Conservation (phyloP, 2,888 invertebrate species). For the Drosophila maculinotata region DNA sequence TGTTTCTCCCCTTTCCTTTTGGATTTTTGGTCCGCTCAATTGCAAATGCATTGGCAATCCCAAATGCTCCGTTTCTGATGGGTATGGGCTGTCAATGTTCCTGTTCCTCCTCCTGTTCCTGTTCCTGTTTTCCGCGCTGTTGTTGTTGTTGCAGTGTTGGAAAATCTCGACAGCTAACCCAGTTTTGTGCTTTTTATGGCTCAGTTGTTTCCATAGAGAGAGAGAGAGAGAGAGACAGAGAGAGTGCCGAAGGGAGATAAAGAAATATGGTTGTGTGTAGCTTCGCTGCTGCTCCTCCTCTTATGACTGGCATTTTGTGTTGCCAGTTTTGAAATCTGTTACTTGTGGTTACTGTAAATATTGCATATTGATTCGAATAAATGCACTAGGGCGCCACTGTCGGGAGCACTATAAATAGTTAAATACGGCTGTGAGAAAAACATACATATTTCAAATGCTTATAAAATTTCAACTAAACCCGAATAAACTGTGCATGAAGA, state of each 20-base stretch:
- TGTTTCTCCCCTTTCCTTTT: conserved; percentile 20
- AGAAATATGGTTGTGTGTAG: conserved; percentile 42
- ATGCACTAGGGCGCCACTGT: conserved; percentile 25
- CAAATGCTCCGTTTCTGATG: conserved; percentile 42
- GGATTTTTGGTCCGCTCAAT: conserved; percentile 42
- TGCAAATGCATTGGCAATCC: conserved; percentile 72
- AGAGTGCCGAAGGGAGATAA: conserved; percentile 22
- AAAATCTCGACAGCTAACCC: conserved; percentile 72
- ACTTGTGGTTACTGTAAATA: conserved; percentile 47
- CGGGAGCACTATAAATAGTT: neutral
- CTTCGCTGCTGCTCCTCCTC: conserved; percentile 38
- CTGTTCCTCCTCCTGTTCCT: conserved; percentile 11
- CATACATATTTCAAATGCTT: neutral
- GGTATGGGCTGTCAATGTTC: conserved; percentile 41
- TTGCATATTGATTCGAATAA: conserved; percentile 54
- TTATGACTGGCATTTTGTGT: conserved; percentile 56
- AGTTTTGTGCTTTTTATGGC: conserved; percentile 69
- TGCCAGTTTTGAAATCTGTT: conserved; percentile 44
- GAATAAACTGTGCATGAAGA: too few relatives aligned
- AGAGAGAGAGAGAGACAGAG: conserved; percentile 15
- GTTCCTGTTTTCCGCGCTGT: too few relatives aligned
- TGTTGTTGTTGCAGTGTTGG: conserved; percentile 27
- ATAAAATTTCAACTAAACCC: neutral
- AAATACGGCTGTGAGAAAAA: neutral
- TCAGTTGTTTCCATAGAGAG: conserved; percentile 27